phyloP scores from a whole-genome alignment of 2,797 vertebrate species.

The Gymnoscopelus microlampas region DNA sequence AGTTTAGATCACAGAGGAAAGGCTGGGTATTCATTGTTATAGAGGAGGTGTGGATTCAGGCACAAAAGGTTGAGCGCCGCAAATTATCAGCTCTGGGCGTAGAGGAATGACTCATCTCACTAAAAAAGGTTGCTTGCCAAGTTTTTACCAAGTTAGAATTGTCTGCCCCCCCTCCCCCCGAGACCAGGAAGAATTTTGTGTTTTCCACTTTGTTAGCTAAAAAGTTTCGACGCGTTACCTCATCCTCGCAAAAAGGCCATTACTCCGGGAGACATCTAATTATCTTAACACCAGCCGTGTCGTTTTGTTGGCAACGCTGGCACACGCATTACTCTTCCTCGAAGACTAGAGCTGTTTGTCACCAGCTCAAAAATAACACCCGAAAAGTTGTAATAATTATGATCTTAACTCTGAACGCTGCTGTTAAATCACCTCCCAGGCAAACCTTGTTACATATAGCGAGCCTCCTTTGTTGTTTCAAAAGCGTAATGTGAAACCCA shows the following conservation, averaged over 20 bases:
- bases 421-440: too few relatives aligned
- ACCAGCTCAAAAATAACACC: slow-evolving; percentile 27
- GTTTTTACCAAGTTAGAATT: slow-evolving; percentile 43
- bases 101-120: slow-evolving; percentile 57
- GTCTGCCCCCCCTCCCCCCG: slow-evolving; percentile 30
- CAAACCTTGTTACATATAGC: too few relatives aligned
- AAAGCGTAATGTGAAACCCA: too few relatives aligned
- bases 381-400: slow-evolving; percentile 31
- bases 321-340: slow-evolving; percentile 23
- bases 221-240: slow-evolving; percentile 70
- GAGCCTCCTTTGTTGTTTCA: too few relatives aligned
- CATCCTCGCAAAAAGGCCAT: slow-evolving; percentile 58
- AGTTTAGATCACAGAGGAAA: slow-evolving; percentile 16
- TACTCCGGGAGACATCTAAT: slow-evolving; percentile 74
- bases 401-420: not conserved
- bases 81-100: slow-evolving; percentile 43
- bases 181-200: slow-evolving; percentile 25
- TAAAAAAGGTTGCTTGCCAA: slow-evolving; percentile 40
- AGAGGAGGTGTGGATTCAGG: slow-evolving; percentile 33
- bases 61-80: slow-evolving; percentile 26
- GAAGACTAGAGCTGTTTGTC: slow-evolving; percentile 48
- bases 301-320: slow-evolving; percentile 49
- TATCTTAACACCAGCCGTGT: slow-evolving; percentile 71
- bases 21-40: slow-evolving; percentile 42
- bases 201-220: slow-evolving; percentile 57